Conservation (phyloP, 2,113 vertebrate species). For the Cettia cetti region DNA sequence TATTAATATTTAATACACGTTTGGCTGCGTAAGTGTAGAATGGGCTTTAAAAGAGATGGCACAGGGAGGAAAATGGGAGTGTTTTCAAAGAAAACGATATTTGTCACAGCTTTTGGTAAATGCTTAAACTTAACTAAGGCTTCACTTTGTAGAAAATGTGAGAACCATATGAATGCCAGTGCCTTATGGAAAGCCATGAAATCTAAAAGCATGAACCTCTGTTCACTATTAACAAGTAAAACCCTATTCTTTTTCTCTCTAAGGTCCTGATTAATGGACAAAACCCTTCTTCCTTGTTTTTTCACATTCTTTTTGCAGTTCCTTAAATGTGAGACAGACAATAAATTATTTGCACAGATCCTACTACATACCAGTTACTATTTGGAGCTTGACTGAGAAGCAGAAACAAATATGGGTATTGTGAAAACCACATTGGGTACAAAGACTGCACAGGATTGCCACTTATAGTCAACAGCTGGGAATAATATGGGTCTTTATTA, state of each 20-base stretch:
- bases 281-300: not conserved
- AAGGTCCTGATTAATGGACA: constrained; percentile 33
- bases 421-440: constrained; percentile 17
- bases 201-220: not conserved
- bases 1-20: constrained; percentile 24
- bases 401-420: constrained; percentile 59
- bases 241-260: constrained; percentile 18
- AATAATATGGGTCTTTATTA: constrained; percentile 42
- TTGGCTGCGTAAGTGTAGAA: not conserved
- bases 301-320: constrained; percentile 30
- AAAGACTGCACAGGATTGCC: constrained; percentile 44
- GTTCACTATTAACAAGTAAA: constrained; percentile 41
- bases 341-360: constrained; percentile 18
- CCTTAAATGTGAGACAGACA: constrained; percentile 40
- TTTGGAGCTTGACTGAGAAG: constrained; percentile 56
- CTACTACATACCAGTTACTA: constrained; percentile 39
- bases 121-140: constrained; percentile 1
- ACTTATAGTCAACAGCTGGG: constrained; percentile 39
- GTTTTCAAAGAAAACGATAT: constrained; percentile 20
- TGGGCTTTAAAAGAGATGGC: not conserved
- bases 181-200: constrained; percentile 34
- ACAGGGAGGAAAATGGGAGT: not conserved
- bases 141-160: constrained; percentile 38
- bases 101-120: constrained; percentile 11
- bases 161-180: constrained; percentile 37